Evolutionary conservation across 2,888 invertebrate species (phyloP).

Genomic region (Oscheius sp.): DNA sequence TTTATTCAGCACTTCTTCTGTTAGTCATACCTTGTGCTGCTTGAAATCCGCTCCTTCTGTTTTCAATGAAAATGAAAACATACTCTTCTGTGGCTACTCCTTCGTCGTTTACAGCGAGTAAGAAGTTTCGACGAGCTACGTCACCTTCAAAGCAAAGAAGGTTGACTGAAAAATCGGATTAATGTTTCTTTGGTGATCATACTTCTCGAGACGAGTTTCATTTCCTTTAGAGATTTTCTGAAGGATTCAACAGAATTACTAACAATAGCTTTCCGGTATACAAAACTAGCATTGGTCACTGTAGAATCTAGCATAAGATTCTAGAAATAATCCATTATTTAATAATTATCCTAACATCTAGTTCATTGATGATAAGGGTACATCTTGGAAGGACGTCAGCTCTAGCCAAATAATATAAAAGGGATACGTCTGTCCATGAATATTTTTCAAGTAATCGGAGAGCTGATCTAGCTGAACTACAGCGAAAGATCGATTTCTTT

Average conservation of each 20-base stretch:
- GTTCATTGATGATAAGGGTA: constrained; percentile 2
- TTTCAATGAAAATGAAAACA: constrained; percentile 44
- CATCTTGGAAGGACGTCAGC: constrained; percentile 36
- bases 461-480: constrained; percentile 39
- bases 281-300: constrained; percentile 21
- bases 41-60: constrained; percentile 41
- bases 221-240: neutral
- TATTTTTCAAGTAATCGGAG: constrained; percentile 45
- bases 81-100: constrained; percentile 44
- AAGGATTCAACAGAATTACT: neutral
- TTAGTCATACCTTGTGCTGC: too few relatives aligned
- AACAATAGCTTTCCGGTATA: neutral
- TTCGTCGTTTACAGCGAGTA: constrained; percentile 42
- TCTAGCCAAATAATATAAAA: constrained; percentile 48
- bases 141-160: constrained; percentile 57
- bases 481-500: neutral
- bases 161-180: too few relatives aligned
- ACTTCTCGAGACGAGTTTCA: constrained; percentile 20
- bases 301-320: neutral
- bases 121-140: constrained; percentile 50
- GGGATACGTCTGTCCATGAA: constrained; percentile 58
- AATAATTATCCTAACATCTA: constrained; percentile 5
- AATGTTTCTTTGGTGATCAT: neutral
- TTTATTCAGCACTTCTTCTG: too few relatives aligned
- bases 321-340: neutral